phyloP scores from a whole-genome alignment of 2,113 vertebrate species.

The Collichthys lucidus region DNA sequence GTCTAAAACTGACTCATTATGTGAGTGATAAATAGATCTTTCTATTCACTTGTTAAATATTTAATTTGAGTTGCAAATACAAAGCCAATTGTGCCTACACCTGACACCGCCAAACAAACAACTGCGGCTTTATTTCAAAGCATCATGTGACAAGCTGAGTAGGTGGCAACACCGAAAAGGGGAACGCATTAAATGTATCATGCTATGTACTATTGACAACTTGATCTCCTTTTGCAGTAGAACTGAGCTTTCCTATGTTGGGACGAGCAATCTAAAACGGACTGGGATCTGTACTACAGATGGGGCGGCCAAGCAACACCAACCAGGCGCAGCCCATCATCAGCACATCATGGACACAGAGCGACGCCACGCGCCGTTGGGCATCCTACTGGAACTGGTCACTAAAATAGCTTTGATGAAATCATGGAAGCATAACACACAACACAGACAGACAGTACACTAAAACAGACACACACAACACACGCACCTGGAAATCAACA shows the following conservation, averaged over 20 bases:
- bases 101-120: background rate
- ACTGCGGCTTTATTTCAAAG: slow-evolving; percentile 7
- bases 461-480: slow-evolving; percentile 41
- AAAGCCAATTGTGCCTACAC: background rate
- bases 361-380: slow-evolving; percentile 61
- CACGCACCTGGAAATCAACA: slow-evolving; percentile 72
- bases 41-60: background rate
- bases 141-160: slow-evolving; percentile 43
- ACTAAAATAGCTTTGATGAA: slow-evolving; percentile 77
- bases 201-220: slow-evolving; percentile 8
- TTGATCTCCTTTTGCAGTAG: slow-evolving; percentile 9
- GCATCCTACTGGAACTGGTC: slow-evolving; percentile 73
- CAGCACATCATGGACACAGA: slow-evolving; percentile 82
- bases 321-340: slow-evolving; percentile 97
- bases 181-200: background rate
- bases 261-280: slow-evolving; percentile 52
- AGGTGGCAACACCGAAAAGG: slow-evolving; percentile 43
- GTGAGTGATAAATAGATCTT: background rate
- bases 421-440: slow-evolving; percentile 74
- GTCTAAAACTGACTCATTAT: background rate
- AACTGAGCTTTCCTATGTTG: slow-evolving; percentile 36
- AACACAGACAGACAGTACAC: slow-evolving; percentile 57
- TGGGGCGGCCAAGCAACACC: slow-evolving; percentile 95
- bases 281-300: slow-evolving; percentile 87
- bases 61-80: background rate